A percentile compares a stretch with the other conserved stretches of the same genome.
phyloP scores from a whole-genome alignment of 2,797 vertebrate genomes.

The Molossus molossus region DNA sequence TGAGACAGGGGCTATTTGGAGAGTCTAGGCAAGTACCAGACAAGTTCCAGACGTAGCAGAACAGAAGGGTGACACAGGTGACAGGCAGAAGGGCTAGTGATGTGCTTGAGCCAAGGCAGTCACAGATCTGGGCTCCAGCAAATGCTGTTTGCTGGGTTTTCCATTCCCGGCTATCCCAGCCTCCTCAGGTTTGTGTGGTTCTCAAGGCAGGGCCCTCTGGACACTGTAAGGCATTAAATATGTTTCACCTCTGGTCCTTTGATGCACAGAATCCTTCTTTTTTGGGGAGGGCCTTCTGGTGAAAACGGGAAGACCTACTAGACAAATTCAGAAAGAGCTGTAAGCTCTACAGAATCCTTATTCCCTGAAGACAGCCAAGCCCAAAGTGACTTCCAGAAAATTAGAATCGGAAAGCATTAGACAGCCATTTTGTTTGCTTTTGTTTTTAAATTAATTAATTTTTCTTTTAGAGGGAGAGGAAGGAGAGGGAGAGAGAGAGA shows the following conservation, averaged over 20 bases:
- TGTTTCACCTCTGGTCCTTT: not conserved
- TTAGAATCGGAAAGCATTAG: not conserved
- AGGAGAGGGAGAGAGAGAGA: no score
- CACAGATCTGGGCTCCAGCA: not conserved
- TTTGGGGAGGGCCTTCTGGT: no score
- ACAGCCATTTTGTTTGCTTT: no score
- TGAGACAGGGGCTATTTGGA: not conserved
- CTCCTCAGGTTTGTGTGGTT: not conserved
- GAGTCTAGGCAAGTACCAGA: not conserved
- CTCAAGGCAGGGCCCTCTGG: not conserved
- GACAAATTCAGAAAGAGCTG: no score
- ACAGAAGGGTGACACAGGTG: not conserved
- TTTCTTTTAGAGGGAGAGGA: no score
- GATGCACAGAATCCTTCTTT: not conserved
- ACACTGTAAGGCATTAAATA: not conserved
- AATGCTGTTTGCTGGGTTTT: not conserved
- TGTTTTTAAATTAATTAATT: no score
- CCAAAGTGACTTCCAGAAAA: not conserved
- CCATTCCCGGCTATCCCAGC: not conserved
- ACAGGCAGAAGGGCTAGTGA: not conserved
- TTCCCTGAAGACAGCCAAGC: not conserved
- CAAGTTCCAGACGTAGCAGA: not conserved
- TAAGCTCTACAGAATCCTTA: not conserved
- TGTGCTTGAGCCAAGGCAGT: not conserved
- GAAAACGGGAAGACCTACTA: no score